phyloP scores from a whole-genome alignment of 1,140 invertebrate genomes.

The Limonius californicus region DNA sequence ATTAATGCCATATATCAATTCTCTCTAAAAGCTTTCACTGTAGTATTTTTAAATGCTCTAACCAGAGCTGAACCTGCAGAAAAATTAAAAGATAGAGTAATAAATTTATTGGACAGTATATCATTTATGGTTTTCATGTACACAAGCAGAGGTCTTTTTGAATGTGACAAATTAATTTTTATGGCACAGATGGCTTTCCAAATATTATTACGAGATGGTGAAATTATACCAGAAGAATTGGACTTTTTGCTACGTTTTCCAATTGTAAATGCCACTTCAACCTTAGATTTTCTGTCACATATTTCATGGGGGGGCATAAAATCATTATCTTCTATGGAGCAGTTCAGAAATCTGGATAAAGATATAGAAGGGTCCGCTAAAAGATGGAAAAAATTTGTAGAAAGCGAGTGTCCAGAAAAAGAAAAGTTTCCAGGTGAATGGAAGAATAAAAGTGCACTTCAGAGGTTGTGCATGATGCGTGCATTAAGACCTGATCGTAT shows the following conservation, averaged over 20 bases:
- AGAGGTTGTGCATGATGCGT: slow-evolving; percentile 88
- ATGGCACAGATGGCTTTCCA: slow-evolving; percentile 77
- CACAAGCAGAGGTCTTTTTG: slow-evolving; percentile 87
- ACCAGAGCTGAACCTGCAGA: slow-evolving; percentile 64
- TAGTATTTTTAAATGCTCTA: slow-evolving; percentile 89
- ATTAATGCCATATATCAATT: slow-evolving; percentile 97
- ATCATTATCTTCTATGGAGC: slow-evolving; percentile 69
- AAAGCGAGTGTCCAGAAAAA: slow-evolving; percentile 86
- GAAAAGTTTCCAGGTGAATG: slow-evolving; percentile 95
- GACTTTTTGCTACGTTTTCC: slow-evolving; percentile 87
- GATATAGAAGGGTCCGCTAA: slow-evolving; percentile 91
- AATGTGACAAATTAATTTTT: slow-evolving; percentile 90
- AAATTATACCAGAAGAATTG: slow-evolving; percentile 68
- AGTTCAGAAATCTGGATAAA: slow-evolving; percentile 83
- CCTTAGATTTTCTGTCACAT: slow-evolving; percentile 83
- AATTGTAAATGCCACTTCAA: slow-evolving; percentile 62
- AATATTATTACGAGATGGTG: slow-evolving; percentile 63
- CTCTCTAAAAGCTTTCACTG: slow-evolving; percentile 90
- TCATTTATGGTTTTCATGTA: slow-evolving; percentile 85
- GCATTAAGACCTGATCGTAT: slow-evolving; percentile 88
- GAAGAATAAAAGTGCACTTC: slow-evolving; percentile 88
- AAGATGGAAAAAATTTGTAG: slow-evolving; percentile 83
- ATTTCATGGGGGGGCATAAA: slow-evolving; percentile 85
- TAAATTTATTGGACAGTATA: slow-evolving; percentile 81
- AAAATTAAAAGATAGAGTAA: slow-evolving; percentile 66